Base-by-base conservation (phyloP, 2,113 vertebrate species). In the Corydoras maculifer region DNA sequence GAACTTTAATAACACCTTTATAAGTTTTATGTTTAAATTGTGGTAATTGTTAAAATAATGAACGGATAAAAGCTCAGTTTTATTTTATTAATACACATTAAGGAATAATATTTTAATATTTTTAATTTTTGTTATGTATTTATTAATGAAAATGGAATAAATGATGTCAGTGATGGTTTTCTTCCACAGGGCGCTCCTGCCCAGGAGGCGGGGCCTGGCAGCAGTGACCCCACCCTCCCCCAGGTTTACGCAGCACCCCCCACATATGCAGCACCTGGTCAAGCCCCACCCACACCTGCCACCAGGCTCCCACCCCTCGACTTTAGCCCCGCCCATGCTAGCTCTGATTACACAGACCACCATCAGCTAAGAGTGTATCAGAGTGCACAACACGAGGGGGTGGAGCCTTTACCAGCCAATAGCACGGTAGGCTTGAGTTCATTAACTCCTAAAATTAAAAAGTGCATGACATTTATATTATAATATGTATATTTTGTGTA, bases 201-300 rank as follows among this genome's bases (percentile, higher is more conserved):
- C 55, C 90, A 89, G 81, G 90, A 91, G 83, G 87, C 78, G 2
- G 86, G 84, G 48, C 86, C 87, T 0, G 83, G 85, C 75, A 80
- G 73, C 30, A 81, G 75, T 35, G 90, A 90, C 84, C 87, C 89
- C 12, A 0, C 85, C 81, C 84, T 90, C 29, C 69, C 88, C 0
- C 90, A 89, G 85, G 87, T 90, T 62, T 91, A 90, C 2, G 90
- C 87, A 69, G 86, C 84, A 9, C 86, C 90, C 25, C 86, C 90
- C 51, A 77, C 89, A 3, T 91, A 89, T 72, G 87, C 89, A 2
- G 84, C 88, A 7, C 84, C 88, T 29, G 84, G 85, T 71, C 90
- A 90, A 81, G 84, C 84, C 25, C 85, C 85, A 0, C 82, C 86
- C 58, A 71, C 83, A n/a, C 61, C 86, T 8, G 77, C 78, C 2